Evolutionary conservation across 1,140 invertebrate species (phyloP), one percentile per base, ranked within the genome.

Genomic region (Anastrepha obliqua): DNA sequence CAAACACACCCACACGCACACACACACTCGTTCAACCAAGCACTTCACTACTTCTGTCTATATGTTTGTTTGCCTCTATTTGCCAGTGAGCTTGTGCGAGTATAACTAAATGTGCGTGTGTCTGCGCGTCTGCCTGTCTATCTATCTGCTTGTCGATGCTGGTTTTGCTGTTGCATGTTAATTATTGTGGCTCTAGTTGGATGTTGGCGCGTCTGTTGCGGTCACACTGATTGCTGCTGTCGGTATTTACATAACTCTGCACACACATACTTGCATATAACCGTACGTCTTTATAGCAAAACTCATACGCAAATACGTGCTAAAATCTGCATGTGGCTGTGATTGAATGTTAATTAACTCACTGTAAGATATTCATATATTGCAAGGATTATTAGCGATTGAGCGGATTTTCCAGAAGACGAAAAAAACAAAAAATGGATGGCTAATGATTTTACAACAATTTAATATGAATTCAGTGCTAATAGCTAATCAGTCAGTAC

Each of bases 271-370:
- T 64, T 64, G 29, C 29, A 29, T 29, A 29, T 29, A 29, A 29
- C 29, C 29, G 29, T 29, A 29, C 29, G 29, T 29, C 29, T 29
- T 29, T 29, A 29, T 29, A 29, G 29, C 29, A 29, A 29, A 29
- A 17, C 60, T 15, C n/a, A 4, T 13, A 62, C 60, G 2, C 15
- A 62, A 17, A 62, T 62, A 8, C 11, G 51, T 55, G 51, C 11
- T 55, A 62, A n/a, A 15, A 3, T n/a, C 47, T n/a, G n/a, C 51
- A 58, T 55, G 51, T 51, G 70, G 13, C 4, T 74, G 70, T 81
- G 74, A 81, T 81, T 81, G 51, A 81, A 6, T 81, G 74, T 55
- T 81, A 81, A 81, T 81, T 81, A 81, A 81, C 74, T 55, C 47
- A 47, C 47, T 55, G 1, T 20, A 55, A 74, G 42, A 47, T 74